Conservation (phyloP, 2,797 vertebrate species). For the Intellagama lesueurii region DNA sequence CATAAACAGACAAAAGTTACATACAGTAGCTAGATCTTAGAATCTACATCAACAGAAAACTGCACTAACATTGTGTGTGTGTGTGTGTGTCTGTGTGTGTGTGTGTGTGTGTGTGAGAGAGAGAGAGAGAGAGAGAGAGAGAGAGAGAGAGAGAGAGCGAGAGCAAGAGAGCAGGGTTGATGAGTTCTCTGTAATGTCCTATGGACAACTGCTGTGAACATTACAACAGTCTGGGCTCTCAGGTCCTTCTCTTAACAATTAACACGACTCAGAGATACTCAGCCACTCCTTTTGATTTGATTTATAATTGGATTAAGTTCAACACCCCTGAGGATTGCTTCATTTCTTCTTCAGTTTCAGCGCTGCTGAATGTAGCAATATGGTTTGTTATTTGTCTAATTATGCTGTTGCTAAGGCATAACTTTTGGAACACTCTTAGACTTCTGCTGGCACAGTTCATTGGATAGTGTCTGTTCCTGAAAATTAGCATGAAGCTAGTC, state of each 20-base stretch:
- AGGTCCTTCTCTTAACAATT: neutral
- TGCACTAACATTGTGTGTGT: too few species aligned
- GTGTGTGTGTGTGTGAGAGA: too few species aligned
- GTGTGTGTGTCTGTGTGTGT: too few species aligned
- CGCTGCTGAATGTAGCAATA: conserved; percentile 30
- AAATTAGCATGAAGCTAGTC: conserved; percentile 19
- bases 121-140: too few species aligned
- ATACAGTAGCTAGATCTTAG: too few species aligned
- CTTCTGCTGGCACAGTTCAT: conserved; percentile 10
- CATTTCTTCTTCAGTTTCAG: conserved; percentile 27
- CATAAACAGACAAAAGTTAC: too few species aligned
- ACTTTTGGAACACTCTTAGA: conserved; percentile 39
- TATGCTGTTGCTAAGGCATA: conserved; percentile 33
- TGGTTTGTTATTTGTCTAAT: conserved; percentile 15
- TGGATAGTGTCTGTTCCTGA: neutral
- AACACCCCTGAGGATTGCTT: conserved; percentile 32
- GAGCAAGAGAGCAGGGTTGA: too few species aligned
- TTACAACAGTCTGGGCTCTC: neutral
- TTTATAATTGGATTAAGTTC: conserved; percentile 30
- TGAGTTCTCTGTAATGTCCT: neutral
- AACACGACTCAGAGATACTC: neutral
- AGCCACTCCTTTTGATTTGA: neutral
- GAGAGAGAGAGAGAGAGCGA: too few species aligned
- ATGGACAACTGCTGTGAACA: too few species aligned
- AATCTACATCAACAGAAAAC: too few species aligned